These are phyloP conservation scores for Chunga burmeisteri DNA, from an alignment of 2,113 vertebrate species.

Conservation along the genomic window DNA sequence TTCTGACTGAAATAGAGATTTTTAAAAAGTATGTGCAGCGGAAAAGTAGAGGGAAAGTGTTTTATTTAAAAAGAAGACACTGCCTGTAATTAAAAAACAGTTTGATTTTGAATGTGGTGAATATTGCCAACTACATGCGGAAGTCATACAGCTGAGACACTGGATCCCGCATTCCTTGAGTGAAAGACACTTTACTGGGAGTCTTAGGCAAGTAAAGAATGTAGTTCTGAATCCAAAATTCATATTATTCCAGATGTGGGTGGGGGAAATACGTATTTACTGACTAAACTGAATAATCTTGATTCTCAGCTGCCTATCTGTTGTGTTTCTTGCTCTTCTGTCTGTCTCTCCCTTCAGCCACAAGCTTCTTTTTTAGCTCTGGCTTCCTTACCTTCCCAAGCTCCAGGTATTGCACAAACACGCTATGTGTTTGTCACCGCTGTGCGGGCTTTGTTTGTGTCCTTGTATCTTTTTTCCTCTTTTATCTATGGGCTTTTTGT, in stretches of 20 bases:
- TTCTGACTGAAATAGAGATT: not conserved
- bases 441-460: not conserved
- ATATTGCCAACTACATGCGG: not conserved
- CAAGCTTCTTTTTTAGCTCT: not conserved
- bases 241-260: slow-evolving; percentile 60
- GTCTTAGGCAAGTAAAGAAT: slow-evolving; percentile 48
- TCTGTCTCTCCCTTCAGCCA: not conserved
- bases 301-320: not conserved
- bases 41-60: not conserved
- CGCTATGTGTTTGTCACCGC: fast-evolving
- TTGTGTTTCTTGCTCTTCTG: not conserved
- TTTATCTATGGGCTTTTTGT: not conserved
- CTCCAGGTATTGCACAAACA: not conserved
- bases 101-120: not conserved
- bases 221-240: slow-evolving; percentile 53
- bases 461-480: not conserved
- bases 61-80: not conserved
- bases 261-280: slow-evolving; percentile 22
- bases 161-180: slow-evolving; percentile 10
- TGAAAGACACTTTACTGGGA: slow-evolving; percentile 26
- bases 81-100: not conserved
- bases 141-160: not conserved
- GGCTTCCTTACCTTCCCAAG: not conserved
- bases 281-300: slow-evolving; percentile 21
- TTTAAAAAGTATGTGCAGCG: not conserved